phyloP scores from a whole-genome alignment of 2,888 invertebrate species.

The Peribatodes rhomboidaria region DNA sequence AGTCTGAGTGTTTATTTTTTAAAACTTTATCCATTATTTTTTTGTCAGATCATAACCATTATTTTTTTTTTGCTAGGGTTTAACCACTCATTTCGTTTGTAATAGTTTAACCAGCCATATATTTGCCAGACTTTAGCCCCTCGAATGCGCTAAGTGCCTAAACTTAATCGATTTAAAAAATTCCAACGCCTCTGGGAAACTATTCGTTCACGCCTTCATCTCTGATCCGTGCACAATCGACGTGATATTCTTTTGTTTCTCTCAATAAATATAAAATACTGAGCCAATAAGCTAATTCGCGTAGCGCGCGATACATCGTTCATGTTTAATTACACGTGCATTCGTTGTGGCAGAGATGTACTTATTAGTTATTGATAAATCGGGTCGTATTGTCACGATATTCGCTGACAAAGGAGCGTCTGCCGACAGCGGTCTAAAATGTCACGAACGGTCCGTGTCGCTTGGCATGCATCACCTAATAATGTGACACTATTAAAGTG shows the following conservation, averaged over 20 bases:
- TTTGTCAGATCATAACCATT: too few relatives aligned
- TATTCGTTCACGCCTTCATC: slow-evolving; percentile 12
- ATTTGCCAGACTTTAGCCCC: background rate
- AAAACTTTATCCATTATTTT: background rate
- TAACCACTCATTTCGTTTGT: too few relatives aligned
- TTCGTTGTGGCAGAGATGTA: slow-evolving; percentile 15
- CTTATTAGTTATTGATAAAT: slow-evolving; percentile 33
- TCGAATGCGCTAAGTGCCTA: background rate
- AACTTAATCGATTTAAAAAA: background rate
- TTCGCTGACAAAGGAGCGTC: slow-evolving; percentile 48
- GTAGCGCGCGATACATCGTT: background rate
- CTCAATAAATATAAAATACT: slow-evolving; percentile 6
- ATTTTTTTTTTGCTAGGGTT: too few relatives aligned
- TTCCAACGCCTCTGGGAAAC: slow-evolving; percentile 8
- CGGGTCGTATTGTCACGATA: slow-evolving; percentile 34
- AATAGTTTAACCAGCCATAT: background rate
- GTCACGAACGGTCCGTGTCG: slow-evolving; percentile 31
- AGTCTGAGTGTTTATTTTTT: too few relatives aligned
- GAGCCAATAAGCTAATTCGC: slow-evolving; percentile 7
- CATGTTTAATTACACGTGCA: slow-evolving; percentile 22
- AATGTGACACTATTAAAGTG: slow-evolving; percentile 4
- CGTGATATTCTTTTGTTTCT: slow-evolving; percentile 17
- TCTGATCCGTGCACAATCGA: slow-evolving; percentile 14
- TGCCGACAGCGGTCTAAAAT: slow-evolving; percentile 44
- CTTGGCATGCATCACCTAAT: slow-evolving; percentile 36